Conservation (phyloP, 2,797 vertebrate species). For the Chelonia mydas region DNA sequence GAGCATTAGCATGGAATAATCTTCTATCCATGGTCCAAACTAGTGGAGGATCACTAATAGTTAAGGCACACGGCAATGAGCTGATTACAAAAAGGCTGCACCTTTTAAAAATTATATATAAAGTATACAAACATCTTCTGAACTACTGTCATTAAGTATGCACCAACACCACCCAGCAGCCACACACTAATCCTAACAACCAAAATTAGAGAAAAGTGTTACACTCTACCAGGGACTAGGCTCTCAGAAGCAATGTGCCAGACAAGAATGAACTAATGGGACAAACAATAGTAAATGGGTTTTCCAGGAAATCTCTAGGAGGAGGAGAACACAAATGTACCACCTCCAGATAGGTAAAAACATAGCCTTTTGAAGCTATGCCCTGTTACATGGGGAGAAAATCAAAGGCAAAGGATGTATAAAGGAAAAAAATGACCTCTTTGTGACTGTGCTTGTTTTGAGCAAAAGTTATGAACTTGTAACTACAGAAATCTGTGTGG, state of each 20-base stretch:
- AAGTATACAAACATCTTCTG: not conserved
- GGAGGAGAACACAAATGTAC: not conserved
- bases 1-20: not conserved
- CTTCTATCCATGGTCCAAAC: not conserved
- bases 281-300: not conserved
- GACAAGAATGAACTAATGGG: not conserved
- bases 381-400: not conserved
- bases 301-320: not conserved
- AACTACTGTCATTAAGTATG: not conserved
- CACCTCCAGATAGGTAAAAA: not conserved
- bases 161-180: not conserved
- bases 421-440: not conserved
- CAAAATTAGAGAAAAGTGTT: not conserved
- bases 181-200: not conserved
- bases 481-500: not conserved
- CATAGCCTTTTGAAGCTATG: not conserved
- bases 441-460: not conserved
- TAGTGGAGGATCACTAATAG: not conserved
- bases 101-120: not conserved
- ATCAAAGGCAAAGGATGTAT: not conserved
- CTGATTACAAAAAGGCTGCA: not conserved
- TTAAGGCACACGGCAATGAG: not conserved
- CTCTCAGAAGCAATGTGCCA: not conserved
- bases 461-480: not conserved
- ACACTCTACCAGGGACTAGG: not conserved